Evolutionary conservation across 1,140 invertebrate genomes (phyloP).

Genomic region (Habropoda laboriosa): DNA sequence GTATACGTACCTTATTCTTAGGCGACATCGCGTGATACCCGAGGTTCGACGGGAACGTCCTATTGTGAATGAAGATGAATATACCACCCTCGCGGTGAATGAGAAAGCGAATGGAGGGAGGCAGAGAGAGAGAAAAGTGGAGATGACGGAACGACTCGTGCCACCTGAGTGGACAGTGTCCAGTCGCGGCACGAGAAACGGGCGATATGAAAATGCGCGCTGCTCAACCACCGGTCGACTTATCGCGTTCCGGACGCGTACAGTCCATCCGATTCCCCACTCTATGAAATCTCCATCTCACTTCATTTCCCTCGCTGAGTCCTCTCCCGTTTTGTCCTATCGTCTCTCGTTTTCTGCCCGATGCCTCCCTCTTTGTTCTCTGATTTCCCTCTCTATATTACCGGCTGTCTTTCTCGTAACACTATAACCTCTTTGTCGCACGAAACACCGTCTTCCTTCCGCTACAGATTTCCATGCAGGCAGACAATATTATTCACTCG

Average conservation of each 20-base stretch:
- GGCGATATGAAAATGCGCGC: constrained; percentile 67
- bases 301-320: constrained; percentile 44
- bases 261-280: constrained; percentile 66
- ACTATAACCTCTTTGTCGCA: constrained; percentile 15
- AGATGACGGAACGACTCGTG: constrained; percentile 15
- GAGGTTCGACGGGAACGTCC: constrained; percentile 2
- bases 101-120: no score
- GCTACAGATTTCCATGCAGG: constrained; percentile 36
- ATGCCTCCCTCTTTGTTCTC: constrained; percentile 24
- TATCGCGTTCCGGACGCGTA: constrained; percentile 58
- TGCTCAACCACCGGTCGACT: constrained; percentile 64
- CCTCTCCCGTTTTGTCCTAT: constrained; percentile 22
- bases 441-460: constrained; percentile 24
- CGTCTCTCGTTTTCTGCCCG: constrained; percentile 21
- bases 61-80: constrained; percentile 35
- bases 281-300: constrained; percentile 55
- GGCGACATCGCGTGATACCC: constrained; percentile 60
- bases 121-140: constrained; percentile 11
- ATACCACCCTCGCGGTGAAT: constrained; percentile 52
- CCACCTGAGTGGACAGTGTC: constrained; percentile 63
- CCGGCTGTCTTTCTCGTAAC: background rate
- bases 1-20: constrained; percentile 69
- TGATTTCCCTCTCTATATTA: constrained; percentile 10
- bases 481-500: no score
- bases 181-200: constrained; percentile 50